Evolutionary conservation across 2,888 invertebrate species (phyloP).

Genomic region (Archips xylosteana): DNA sequence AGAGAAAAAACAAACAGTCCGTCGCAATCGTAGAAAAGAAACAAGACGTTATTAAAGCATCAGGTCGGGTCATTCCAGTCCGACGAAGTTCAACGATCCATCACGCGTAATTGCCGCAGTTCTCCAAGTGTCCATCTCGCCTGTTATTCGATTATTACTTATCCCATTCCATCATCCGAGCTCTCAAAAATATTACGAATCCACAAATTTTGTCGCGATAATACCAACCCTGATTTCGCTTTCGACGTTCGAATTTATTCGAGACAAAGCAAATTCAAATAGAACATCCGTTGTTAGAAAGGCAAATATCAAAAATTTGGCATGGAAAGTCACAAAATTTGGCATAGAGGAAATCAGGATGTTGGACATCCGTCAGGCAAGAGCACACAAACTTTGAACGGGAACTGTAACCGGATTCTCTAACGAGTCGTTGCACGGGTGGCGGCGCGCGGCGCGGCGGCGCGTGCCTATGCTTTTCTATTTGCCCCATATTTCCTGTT

Average conservation of each 20-base stretch:
- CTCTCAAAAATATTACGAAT: slow-evolving; percentile 29
- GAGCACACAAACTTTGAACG: slow-evolving; percentile 75
- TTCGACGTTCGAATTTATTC: slow-evolving; percentile 24
- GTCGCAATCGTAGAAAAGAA: slow-evolving; percentile 61
- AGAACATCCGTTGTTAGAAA: slow-evolving; percentile 32
- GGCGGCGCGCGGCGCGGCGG: slow-evolving; percentile 48
- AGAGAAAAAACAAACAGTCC: slow-evolving; percentile 63
- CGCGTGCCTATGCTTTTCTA: slow-evolving; percentile 32
- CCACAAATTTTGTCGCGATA: background rate
- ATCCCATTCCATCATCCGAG: slow-evolving; percentile 51
- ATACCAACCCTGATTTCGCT: slow-evolving; percentile 13
- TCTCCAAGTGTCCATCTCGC: slow-evolving; percentile 64
- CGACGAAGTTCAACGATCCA: slow-evolving; percentile 74
- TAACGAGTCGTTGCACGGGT: slow-evolving; percentile 72
- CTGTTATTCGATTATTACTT: slow-evolving; percentile 70
- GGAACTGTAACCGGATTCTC: slow-evolving; percentile 74
- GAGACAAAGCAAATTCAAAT: slow-evolving; percentile 26
- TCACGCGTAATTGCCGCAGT: slow-evolving; percentile 77
- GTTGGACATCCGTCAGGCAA: slow-evolving; percentile 69
- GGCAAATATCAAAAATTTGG: slow-evolving; percentile 40
- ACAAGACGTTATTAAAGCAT: slow-evolving; percentile 74
- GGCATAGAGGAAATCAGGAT: slow-evolving; percentile 60
- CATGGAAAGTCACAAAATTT: slow-evolving; percentile 48
- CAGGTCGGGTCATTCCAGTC: slow-evolving; percentile 64
- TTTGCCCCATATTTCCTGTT: slow-evolving; percentile 42